Evolutionary conservation across 2,797 vertebrate species (phyloP).

Genomic region (Hyperoplus lanceolatus): DNA sequence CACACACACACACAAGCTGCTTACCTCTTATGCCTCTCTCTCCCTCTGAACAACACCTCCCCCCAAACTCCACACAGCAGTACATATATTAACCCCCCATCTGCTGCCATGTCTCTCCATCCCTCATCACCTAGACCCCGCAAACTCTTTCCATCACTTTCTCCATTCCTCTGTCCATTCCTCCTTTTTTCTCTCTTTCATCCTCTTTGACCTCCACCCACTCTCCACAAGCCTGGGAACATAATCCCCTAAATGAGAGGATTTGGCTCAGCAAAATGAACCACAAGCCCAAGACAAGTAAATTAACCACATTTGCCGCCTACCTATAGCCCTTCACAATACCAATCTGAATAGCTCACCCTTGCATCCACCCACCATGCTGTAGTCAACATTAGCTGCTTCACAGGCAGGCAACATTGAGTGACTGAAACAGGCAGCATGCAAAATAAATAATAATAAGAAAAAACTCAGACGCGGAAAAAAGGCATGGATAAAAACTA

Average conservation of each 20-base stretch:
- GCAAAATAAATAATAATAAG: background rate
- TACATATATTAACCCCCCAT: constrained; percentile 55
- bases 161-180: constrained; percentile 32
- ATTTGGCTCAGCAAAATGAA: constrained; percentile 76
- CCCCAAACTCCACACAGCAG: constrained; percentile 38
- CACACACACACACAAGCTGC: constrained; percentile 50
- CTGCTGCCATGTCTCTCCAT: constrained; percentile 36
- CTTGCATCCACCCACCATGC: constrained; percentile 56
- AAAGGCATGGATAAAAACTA: constrained; percentile 12
- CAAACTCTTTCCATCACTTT: constrained; percentile 48
- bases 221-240: constrained; percentile 63
- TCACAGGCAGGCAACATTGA: constrained; percentile 18
- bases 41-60: constrained; percentile 36
- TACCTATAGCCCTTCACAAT: constrained; percentile 58
- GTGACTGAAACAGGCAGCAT: constrained; percentile 34
- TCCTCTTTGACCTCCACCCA: constrained; percentile 70
- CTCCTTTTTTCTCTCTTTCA: constrained; percentile 31
- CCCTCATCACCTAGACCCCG: constrained; percentile 39
- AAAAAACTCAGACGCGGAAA: background rate
- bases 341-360: constrained; percentile 38
- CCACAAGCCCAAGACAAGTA: constrained; percentile 65
- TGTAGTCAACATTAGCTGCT: constrained; percentile 37
- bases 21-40: constrained; percentile 37
- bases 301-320: constrained; percentile 66
- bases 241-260: constrained; percentile 76